These are phyloP conservation scores for Polypedilum vanderplanki DNA, from an alignment of 1,140 invertebrate species.

Conservation along the genomic window DNA sequence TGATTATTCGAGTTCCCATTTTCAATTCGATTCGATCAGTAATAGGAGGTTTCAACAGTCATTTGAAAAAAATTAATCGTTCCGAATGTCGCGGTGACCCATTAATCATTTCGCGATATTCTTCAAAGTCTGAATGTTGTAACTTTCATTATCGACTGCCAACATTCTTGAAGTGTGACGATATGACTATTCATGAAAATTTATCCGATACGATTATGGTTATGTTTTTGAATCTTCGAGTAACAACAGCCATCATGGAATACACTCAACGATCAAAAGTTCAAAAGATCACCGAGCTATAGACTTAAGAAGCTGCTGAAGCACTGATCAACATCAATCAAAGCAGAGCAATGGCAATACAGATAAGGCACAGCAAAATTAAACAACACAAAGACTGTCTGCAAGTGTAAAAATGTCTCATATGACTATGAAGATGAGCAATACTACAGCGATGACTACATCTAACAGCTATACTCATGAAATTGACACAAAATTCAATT, in stretches of 20 bases:
- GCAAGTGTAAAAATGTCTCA: slow-evolving; percentile 23
- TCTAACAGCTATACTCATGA: slow-evolving; percentile 40
- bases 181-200: too few species aligned
- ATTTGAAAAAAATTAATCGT: too few species aligned
- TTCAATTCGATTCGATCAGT: too few species aligned
- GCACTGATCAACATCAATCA: slow-evolving; percentile 41
- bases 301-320: slow-evolving; percentile 51
- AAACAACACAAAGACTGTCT: slow-evolving; percentile 8
- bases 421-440: slow-evolving; percentile 32
- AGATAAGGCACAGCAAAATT: slow-evolving; percentile 37
- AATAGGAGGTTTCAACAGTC: too few species aligned
- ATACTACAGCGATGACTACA: slow-evolving; percentile 35
- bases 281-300: slow-evolving; percentile 43
- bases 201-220: too few species aligned
- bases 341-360: slow-evolving; percentile 35
- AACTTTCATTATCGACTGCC: too few species aligned
- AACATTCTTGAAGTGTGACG: too few species aligned
- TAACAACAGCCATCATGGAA: neutral
- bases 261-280: slow-evolving; percentile 10
- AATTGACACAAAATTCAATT: slow-evolving; percentile 57
- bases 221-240: too few species aligned
- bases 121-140: too few species aligned
- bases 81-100: too few species aligned
- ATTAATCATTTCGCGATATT: too few species aligned
- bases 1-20: too few species aligned